These are phyloP conservation scores for Drosophila borborema DNA, from an alignment of 2,888 invertebrate genomes.

Conservation along the genomic window DNA sequence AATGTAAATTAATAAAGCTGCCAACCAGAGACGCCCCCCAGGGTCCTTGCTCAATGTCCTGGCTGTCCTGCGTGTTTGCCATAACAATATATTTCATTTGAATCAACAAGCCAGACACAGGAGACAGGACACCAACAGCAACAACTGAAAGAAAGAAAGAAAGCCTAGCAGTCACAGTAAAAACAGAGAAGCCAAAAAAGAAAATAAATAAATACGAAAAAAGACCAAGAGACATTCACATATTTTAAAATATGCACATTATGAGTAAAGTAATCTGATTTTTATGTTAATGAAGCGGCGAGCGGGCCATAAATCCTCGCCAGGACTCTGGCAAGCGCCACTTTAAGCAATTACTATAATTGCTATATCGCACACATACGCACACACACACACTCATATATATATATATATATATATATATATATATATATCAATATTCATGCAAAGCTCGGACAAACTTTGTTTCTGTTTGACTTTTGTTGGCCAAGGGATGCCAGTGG, in stretches of 20 bases:
- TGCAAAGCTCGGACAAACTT: conserved; percentile 56
- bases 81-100: conserved; percentile 79
- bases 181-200: conserved; percentile 27
- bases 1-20: conserved; percentile 81
- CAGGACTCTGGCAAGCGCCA: conserved; percentile 35
- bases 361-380: conserved; percentile 52
- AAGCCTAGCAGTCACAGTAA: conserved; percentile 10
- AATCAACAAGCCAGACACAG: conserved; percentile 69
- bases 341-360: conserved; percentile 76
- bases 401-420: conserved; percentile 31
- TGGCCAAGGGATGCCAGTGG: background rate
- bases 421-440: conserved; percentile 63
- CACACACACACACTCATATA: conserved; percentile 8
- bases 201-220: conserved; percentile 1
- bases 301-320: conserved; percentile 62
- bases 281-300: conserved; percentile 79
- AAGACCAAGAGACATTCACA: conserved; percentile 51
- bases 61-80: conserved; percentile 76
- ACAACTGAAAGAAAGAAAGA: conserved; percentile 3
- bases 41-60: conserved; percentile 62
- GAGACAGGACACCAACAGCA: conserved; percentile 15
- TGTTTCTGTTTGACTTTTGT: conserved; percentile 66
- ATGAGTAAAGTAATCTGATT: conserved; percentile 77
- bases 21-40: conserved; percentile 63
- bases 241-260: conserved; percentile 78